phyloP scores from a whole-genome alignment of 2,888 invertebrate genomes.

The Rambutsinella grinnellia region DNA sequence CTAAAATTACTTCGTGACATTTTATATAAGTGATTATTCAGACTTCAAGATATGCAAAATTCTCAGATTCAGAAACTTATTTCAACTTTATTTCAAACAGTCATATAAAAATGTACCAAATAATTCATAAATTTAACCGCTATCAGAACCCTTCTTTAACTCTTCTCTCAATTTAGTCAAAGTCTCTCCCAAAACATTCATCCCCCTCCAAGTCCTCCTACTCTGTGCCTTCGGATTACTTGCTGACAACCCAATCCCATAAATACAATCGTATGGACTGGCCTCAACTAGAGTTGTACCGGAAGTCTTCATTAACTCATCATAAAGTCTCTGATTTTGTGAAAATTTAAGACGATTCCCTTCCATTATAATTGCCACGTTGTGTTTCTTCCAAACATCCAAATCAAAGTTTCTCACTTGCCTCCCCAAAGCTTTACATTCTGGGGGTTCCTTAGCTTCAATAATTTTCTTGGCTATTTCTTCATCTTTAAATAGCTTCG shows the following conservation, averaged over 20 bases:
- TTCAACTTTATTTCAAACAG: too few species aligned
- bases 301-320: slow-evolving; percentile 37
- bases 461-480: slow-evolving; percentile 40
- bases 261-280: slow-evolving; percentile 54
- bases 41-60: too few species aligned
- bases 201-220: slow-evolving; percentile 53
- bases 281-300: slow-evolving; percentile 58
- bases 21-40: too few species aligned
- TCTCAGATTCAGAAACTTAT: too few species aligned
- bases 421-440: slow-evolving; percentile 51
- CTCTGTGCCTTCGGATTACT: slow-evolving; percentile 43
- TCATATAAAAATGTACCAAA: too few species aligned
- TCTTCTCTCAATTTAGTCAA: slow-evolving; percentile 54
- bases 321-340: slow-evolving; percentile 40
- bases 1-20: too few species aligned
- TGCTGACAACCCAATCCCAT: slow-evolving; percentile 57
- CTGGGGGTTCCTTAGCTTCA: slow-evolving; percentile 3
- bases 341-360: slow-evolving; percentile 57
- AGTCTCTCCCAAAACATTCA: slow-evolving; percentile 53
- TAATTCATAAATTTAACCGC: too few species aligned
- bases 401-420: slow-evolving; percentile 43
- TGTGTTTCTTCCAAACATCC: slow-evolving; percentile 46
- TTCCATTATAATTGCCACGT: slow-evolving; percentile 45
- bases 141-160: slow-evolving; percentile 21
- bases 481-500: slow-evolving; percentile 50